phyloP scores from a whole-genome alignment of 2,797 vertebrate species.

The Stomatorhinus walkeri region DNA sequence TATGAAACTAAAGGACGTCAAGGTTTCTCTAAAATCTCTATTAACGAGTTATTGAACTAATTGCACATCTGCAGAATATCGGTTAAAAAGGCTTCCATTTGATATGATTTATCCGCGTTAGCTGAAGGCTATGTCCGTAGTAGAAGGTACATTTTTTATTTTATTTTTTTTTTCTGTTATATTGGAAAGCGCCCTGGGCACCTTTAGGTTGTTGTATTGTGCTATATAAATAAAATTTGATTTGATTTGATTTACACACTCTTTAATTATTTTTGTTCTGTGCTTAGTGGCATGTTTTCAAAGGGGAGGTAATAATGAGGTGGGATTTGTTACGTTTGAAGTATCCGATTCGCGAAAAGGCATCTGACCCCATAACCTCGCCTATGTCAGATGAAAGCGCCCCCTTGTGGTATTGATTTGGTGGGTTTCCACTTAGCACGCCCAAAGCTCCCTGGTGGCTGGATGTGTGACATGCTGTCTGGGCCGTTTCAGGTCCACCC shows the following conservation, averaged over 20 bases:
- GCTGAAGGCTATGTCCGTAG: background rate
- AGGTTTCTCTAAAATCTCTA: background rate
- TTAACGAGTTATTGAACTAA: background rate
- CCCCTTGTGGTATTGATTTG: background rate
- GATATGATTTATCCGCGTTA: background rate
- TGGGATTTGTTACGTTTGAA: background rate
- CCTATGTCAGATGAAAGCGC: background rate
- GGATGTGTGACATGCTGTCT: background rate
- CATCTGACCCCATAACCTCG: background rate
- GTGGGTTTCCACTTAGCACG: background rate
- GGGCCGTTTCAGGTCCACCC: conserved; percentile 84
- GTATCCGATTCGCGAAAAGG: background rate
- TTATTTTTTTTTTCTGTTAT: too few species aligned
- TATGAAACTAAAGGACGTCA: background rate
- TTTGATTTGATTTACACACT: too few species aligned
- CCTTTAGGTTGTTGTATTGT: too few species aligned
- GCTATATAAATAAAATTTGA: too few species aligned
- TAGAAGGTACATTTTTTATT: background rate
- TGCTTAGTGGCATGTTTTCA: background rate
- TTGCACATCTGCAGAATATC: background rate
- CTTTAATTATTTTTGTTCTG: background rate
- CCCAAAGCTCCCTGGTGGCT: background rate
- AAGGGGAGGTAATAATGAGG: background rate
- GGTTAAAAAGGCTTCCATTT: background rate
- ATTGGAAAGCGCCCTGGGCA: too few species aligned